These are phyloP conservation scores for Oegoconia quadripuncta DNA, from an alignment of 2,888 invertebrate genomes.

Conservation along the genomic window DNA sequence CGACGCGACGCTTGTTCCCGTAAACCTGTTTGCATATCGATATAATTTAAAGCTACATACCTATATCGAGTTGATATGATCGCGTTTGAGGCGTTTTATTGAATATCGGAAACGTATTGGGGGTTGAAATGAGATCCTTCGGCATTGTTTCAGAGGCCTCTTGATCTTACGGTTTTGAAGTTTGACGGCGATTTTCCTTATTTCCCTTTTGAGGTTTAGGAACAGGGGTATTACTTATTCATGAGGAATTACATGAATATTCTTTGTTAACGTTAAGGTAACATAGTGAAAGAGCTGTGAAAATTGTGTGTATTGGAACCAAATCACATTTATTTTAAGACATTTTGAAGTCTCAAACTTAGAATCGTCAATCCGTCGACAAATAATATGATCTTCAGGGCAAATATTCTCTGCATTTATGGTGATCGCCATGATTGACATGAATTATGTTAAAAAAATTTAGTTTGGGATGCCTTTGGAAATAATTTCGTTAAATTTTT, in stretches of 20 bases:
- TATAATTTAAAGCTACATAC: constrained; percentile 40
- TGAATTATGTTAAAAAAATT: too few relatives aligned
- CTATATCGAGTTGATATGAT: constrained; percentile 49
- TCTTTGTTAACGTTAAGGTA: constrained; percentile 5
- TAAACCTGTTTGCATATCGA: constrained; percentile 51
- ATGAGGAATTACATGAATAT: constrained; percentile 7
- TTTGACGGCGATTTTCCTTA: constrained; percentile 51
- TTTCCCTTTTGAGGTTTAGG: constrained; percentile 31
- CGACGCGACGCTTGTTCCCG: constrained; percentile 28
- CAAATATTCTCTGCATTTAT: too few relatives aligned
- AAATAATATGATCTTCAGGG: too few relatives aligned
- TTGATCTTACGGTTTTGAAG: constrained; percentile 51
- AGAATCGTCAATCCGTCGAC: too few relatives aligned
- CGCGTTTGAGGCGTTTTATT: constrained; percentile 65
- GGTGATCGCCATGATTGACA: too few relatives aligned
- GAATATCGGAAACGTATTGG: constrained; percentile 69
- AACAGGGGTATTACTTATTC: constrained; percentile 14
- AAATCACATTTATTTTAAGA: too few relatives aligned
- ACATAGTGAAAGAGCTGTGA: not conserved
- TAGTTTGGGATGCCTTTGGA: too few relatives aligned
- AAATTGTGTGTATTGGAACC: too few relatives aligned
- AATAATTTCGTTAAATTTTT: too few relatives aligned
- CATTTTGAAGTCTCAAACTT: too few relatives aligned
- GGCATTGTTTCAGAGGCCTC: constrained; percentile 56
- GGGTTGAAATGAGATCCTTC: constrained; percentile 60